Percentiles rank a stretch among this genome's conserved stretches.
Conservation (phyloP, 2,888 invertebrate species). For the Peribatodes rhomboidaria region DNA sequence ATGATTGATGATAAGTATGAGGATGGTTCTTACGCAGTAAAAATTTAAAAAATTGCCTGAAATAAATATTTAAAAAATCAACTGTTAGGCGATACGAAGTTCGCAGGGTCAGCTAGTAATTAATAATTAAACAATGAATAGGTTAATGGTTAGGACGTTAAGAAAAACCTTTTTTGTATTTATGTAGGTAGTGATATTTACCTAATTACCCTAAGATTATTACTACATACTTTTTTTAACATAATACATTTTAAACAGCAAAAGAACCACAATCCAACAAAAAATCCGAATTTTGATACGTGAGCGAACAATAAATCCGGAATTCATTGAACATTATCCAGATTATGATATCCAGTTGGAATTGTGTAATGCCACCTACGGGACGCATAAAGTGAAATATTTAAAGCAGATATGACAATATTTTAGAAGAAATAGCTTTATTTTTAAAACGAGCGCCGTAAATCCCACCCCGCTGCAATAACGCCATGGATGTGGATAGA, state of each 20-base stretch:
- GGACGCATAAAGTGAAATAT: slow-evolving; percentile 83
- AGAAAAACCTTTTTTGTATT: background rate
- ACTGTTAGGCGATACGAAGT: too few species aligned
- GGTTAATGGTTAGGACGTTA: too few species aligned
- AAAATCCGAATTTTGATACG: slow-evolving; percentile 41
- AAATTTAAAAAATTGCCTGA: too few species aligned
- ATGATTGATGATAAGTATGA: too few species aligned
- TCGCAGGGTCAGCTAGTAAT: too few species aligned
- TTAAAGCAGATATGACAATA: slow-evolving; percentile 84
- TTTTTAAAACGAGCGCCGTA: slow-evolving; percentile 82
- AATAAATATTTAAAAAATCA: too few species aligned
- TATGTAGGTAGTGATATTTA: background rate
- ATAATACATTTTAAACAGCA: slow-evolving; percentile 7
- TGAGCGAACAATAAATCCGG: slow-evolving; percentile 58
- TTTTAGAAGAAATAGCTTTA: slow-evolving; percentile 84
- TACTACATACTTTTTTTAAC: background rate
- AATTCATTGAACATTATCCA: slow-evolving; percentile 67
- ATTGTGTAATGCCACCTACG: slow-evolving; percentile 74
- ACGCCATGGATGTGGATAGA: slow-evolving; percentile 74
- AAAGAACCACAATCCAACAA: slow-evolving; percentile 31
- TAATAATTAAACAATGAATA: too few species aligned
- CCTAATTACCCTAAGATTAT: background rate
- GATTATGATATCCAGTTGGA: slow-evolving; percentile 64
- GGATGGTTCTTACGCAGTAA: too few species aligned
- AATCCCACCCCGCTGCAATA: slow-evolving; percentile 79